These are phyloP conservation scores for Drosophila pectinifera DNA, from an alignment of 1,140 invertebrate genomes.

Conservation along the genomic window DNA sequence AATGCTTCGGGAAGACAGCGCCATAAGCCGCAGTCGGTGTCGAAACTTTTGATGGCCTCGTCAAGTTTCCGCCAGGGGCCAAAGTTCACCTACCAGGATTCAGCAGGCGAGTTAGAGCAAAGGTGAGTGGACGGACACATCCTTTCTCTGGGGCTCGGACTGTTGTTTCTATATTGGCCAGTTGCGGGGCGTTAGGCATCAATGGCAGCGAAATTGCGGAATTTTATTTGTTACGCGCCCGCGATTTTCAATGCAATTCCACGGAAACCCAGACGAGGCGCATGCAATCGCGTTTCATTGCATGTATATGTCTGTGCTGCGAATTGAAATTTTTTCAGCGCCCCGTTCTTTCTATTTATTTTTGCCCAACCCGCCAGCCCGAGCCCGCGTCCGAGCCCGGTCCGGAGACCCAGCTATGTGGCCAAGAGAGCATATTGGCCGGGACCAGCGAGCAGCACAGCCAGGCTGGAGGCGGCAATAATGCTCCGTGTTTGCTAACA, in stretches of 20 bases:
- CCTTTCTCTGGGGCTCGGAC: not conserved
- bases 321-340: constrained; percentile 52
- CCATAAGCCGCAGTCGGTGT: constrained; percentile 68
- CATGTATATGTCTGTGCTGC: constrained; percentile 33
- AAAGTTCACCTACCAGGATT: constrained; percentile 33
- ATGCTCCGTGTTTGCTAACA: constrained; percentile 53
- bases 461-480: constrained; percentile 68
- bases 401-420: constrained; percentile 1
- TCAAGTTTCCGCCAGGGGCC: constrained; percentile 45
- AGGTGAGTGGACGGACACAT: constrained; percentile 1
- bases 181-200: constrained; percentile 53
- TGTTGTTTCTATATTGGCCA: constrained; percentile 37
- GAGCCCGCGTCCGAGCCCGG: too few relatives aligned
- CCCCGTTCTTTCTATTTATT: constrained; percentile 28
- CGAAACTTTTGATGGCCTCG: constrained; percentile 72
- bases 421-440: constrained; percentile 55
- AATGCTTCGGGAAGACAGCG: constrained; percentile 49
- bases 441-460: constrained; percentile 6
- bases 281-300: constrained; percentile 36
- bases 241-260: constrained; percentile 76
- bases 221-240: constrained; percentile 80
- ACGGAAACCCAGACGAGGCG: constrained; percentile 9
- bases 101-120: not conserved
- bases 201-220: constrained; percentile 64
- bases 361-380: too few relatives aligned